Evolutionary conservation across 2,888 invertebrate species (phyloP).

Genomic region (Himalopsyche anomala): DNA sequence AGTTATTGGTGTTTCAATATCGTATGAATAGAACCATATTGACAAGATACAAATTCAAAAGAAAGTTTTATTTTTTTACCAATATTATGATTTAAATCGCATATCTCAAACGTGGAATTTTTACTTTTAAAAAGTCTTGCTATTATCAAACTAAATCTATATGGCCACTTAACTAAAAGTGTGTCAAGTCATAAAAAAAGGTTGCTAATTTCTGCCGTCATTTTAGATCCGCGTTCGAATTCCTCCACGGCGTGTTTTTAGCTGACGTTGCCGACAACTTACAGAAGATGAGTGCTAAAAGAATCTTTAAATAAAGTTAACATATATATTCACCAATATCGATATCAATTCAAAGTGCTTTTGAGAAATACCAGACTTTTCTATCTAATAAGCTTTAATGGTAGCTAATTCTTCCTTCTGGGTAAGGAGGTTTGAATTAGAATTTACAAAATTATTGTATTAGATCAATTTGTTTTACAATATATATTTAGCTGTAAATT

Average conservation of each 20-base stretch:
- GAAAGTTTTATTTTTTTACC: neutral
- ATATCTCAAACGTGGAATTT: neutral
- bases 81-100: neutral
- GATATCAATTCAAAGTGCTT: too few species aligned
- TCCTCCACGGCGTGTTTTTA: conserved; percentile 30
- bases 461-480: too few species aligned
- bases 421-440: too few species aligned
- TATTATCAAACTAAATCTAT: neutral
- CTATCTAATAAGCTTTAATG: too few species aligned
- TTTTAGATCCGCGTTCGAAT: conserved; percentile 20
- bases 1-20: too few species aligned
- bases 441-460: too few species aligned
- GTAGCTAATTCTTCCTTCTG: too few species aligned
- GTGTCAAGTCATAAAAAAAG: neutral
- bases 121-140: neutral
- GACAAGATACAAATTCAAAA: neutral
- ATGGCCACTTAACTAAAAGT: neutral
- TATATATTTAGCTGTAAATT: too few species aligned
- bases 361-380: too few species aligned
- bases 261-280: neutral
- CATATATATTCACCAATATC: too few species aligned
- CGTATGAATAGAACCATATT: too few species aligned
- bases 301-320: neutral
- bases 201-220: conserved; percentile 15
- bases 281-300: neutral